These are phyloP conservation scores for Orgyia antiqua DNA, from an alignment of 2,888 invertebrate genomes.

Conservation along the genomic window DNA sequence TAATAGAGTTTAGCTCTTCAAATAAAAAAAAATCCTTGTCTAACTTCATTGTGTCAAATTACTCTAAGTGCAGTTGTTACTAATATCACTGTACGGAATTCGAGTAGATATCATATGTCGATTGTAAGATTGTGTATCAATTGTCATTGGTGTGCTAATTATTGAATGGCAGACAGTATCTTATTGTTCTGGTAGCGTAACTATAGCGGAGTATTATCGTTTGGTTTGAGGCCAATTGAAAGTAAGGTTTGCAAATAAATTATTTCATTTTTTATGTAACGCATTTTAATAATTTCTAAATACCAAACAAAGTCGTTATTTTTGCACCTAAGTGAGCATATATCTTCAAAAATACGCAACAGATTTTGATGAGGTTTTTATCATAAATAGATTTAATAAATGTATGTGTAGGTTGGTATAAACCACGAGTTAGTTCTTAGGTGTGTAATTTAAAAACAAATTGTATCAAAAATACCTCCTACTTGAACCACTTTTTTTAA, in stretches of 20 bases:
- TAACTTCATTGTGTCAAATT: not conserved
- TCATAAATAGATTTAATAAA: too few relatives aligned
- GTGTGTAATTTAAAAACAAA: not conserved
- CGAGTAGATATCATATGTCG: too few relatives aligned
- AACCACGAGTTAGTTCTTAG: too few relatives aligned
- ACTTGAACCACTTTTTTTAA: too few relatives aligned
- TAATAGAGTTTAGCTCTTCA: not conserved
- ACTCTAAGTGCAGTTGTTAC: slow-evolving; percentile 3
- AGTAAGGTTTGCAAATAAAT: slow-evolving; percentile 13
- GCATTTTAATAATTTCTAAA: not conserved
- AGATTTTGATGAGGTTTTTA: too few relatives aligned
- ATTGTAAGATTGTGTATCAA: slow-evolving; percentile 23
- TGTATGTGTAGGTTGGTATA: too few relatives aligned
- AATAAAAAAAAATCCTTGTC: not conserved
- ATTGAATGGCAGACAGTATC: slow-evolving; percentile 14
- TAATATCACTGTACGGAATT: slow-evolving; percentile 2
- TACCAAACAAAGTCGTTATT: not conserved
- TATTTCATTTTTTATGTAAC: not conserved
- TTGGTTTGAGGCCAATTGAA: slow-evolving; percentile 17
- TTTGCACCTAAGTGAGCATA: too few relatives aligned
- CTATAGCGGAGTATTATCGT: slow-evolving; percentile 5
- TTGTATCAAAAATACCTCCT: not conserved
- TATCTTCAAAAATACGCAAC: too few relatives aligned
- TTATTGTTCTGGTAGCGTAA: slow-evolving; percentile 20
- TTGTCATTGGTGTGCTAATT: slow-evolving; percentile 23